Percentiles rank a stretch among this genome's conserved stretches.
Conservation (phyloP, 2,113 vertebrate genomes). For the Solea solea region DNA sequence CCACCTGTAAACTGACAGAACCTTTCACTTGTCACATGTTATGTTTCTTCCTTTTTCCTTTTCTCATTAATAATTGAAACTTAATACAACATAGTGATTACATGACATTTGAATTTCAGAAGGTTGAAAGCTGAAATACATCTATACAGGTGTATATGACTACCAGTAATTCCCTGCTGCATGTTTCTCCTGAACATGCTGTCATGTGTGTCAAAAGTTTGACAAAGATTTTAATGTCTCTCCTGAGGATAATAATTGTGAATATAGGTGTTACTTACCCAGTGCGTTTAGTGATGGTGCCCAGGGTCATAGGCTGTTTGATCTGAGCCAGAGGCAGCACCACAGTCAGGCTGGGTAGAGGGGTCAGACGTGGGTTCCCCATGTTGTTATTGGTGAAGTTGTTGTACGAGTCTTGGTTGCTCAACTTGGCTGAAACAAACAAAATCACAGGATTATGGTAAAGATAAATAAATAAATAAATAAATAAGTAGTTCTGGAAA, state of each 20-base stretch:
- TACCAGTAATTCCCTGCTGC: not conserved
- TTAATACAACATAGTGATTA: no score
- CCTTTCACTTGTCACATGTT: no score
- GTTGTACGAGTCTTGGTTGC: conserved; percentile 95
- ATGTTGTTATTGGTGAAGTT: conserved; percentile 97
- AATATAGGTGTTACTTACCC: conserved; percentile 84
- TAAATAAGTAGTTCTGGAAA: no score
- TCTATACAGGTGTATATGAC: not conserved
- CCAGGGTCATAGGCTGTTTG: conserved; percentile 97
- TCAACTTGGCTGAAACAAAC: conserved; percentile 81
- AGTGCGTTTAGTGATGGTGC: conserved; percentile 96
- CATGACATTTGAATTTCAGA: no score
- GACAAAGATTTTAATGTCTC: not conserved
- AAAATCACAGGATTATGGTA: conserved; percentile 1
- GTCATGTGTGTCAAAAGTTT: no score
- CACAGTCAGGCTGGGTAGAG: conserved; percentile 90
- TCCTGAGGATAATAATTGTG: not conserved
- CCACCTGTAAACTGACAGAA: no score
- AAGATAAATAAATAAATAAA: not conserved
- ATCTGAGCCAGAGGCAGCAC: conserved; percentile 95
- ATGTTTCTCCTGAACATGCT: no score
- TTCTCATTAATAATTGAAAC: no score
- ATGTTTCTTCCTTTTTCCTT: no score
- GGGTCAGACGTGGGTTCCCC: conserved; percentile 92
- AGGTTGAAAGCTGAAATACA: no score